A percentile compares a stretch with the other conserved stretches of the same genome.
phyloP scores from a whole-genome alignment of 2,113 vertebrate species.

The Synodontis membranacea region DNA sequence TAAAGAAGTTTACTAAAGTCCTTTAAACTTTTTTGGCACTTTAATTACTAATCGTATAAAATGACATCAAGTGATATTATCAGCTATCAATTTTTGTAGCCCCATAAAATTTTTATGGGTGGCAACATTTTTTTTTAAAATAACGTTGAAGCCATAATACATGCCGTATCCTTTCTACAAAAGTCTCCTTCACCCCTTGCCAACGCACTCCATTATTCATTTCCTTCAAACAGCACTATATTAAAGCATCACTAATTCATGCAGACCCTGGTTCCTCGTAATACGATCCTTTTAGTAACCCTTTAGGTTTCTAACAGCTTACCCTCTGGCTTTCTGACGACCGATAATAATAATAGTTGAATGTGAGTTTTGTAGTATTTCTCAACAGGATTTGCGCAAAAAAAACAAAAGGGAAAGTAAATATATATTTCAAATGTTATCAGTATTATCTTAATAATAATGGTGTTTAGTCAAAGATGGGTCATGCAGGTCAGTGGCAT shows the following conservation, averaged over 20 bases:
- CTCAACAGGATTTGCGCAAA: not conserved
- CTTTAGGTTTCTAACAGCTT: not conserved
- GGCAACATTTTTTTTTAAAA: not conserved
- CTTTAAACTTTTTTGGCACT: not conserved
- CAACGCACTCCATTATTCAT: not conserved
- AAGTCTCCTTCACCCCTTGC: not conserved
- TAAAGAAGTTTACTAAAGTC: not conserved
- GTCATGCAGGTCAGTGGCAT: not conserved
- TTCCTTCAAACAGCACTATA: not conserved
- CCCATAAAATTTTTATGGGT: not conserved
- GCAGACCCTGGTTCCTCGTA: not conserved
- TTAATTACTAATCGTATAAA: not conserved
- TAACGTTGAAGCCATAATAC: not conserved
- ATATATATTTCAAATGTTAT: not conserved
- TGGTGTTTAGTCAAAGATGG: not conserved
- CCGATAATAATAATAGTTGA: not conserved
- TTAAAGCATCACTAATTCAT: conserved; percentile 12
- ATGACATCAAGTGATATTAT: not conserved
- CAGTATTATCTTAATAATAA: not conserved
- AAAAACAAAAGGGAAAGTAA: not conserved
- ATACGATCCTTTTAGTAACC: not conserved
- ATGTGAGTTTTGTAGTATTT: not conserved
- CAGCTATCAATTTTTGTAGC: not conserved
- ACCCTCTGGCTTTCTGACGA: not conserved
- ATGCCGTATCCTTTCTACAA: not conserved